Conservation (phyloP, 2,113 vertebrate genomes). For the Mirounga angustirostris region DNA sequence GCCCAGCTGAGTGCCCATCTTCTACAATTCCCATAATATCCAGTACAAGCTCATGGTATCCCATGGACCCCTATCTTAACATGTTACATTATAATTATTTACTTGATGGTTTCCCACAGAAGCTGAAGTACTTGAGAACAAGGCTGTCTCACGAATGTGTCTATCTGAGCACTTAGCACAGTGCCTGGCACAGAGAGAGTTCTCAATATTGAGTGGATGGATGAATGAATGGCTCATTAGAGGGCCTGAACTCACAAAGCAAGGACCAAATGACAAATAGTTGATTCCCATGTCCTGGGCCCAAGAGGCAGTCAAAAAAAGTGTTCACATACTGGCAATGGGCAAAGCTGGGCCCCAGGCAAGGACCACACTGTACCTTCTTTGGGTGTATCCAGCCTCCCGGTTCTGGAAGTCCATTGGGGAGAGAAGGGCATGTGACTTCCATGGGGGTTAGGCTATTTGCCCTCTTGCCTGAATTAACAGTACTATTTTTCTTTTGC, state of each 20-base stretch:
- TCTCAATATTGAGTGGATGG: background rate
- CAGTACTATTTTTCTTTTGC: background rate
- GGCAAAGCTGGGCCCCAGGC: background rate
- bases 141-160: background rate
- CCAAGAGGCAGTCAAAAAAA: background rate
- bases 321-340: too few relatives aligned
- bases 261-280: background rate
- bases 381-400: rapidly evolving
- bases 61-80: background rate
- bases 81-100: background rate
- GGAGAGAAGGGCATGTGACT: background rate
- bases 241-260: background rate
- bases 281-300: background rate
- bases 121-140: background rate
- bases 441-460: background rate
- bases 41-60: background rate
- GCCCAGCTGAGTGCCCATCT: background rate
- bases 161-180: background rate
- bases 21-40: background rate
- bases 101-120: background rate
- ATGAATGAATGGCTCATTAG: background rate
- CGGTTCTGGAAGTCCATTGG: background rate
- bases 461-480: background rate
- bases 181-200: background rate
- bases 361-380: background rate